A percentile compares a stretch with the other conserved stretches of the same genome.
Evolutionary conservation across 2,888 invertebrate species (phyloP).

Genomic region (Cantharis nigra): DNA sequence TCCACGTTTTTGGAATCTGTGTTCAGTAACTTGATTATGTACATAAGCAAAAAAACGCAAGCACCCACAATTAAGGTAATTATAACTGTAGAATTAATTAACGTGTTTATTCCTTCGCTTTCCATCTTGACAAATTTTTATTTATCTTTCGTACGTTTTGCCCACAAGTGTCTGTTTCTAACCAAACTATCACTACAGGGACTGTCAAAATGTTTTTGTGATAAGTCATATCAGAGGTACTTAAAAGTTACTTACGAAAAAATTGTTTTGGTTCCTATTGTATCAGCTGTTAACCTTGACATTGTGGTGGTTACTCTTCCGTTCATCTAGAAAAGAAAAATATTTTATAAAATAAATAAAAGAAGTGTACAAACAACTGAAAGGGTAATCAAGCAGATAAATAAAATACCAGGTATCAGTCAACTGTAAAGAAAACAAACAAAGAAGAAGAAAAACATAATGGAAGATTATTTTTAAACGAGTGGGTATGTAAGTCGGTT

Average conservation of each 20-base stretch:
- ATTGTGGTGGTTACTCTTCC: not conserved
- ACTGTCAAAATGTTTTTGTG: not conserved
- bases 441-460: not conserved
- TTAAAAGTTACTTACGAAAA: not conserved
- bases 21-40: constrained; percentile 45
- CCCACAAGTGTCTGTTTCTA: not conserved
- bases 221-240: not conserved
- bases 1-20: constrained; percentile 30
- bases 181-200: not conserved
- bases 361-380: not conserved
- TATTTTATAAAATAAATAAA: not conserved
- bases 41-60: constrained; percentile 44
- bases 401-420: not conserved
- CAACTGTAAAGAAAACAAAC: not conserved
- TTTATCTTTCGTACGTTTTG: not conserved
- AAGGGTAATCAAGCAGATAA: not conserved
- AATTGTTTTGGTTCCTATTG: too few species aligned
- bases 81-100: constrained; percentile 43
- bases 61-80: constrained; percentile 44
- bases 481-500: not conserved
- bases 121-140: constrained; percentile 40
- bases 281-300: not conserved
- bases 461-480: not conserved
- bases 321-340: not conserved
- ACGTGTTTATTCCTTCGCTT: constrained; percentile 47